phyloP scores from a whole-genome alignment of 2,113 vertebrate genomes.

The Centropus bengalensis region DNA sequence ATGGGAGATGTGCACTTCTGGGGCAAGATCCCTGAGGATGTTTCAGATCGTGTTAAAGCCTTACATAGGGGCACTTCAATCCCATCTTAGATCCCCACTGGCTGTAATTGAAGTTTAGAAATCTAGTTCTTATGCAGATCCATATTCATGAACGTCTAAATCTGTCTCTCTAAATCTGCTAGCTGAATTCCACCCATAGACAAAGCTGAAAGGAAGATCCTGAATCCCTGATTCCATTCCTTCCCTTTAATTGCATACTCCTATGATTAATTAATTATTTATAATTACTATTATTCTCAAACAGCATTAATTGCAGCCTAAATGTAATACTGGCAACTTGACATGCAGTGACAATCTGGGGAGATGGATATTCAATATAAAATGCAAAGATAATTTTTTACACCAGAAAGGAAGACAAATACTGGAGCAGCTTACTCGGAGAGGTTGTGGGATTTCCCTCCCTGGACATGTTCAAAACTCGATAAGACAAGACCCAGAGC shows the following conservation, averaged over 20 bases:
- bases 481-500: neutral
- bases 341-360: neutral
- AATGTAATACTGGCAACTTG: neutral
- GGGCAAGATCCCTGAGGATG: neutral
- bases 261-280: neutral
- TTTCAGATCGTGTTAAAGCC: neutral
- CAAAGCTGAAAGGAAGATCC: neutral
- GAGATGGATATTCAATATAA: neutral
- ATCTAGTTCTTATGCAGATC: neutral
- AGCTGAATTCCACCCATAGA: neutral
- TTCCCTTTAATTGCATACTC: neutral
- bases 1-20: neutral
- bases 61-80: neutral
- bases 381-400: neutral
- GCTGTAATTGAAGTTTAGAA: neutral
- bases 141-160: neutral
- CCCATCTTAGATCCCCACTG: neutral
- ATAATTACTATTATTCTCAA: neutral
- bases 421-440: neutral
- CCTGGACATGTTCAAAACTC: neutral
- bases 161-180: neutral
- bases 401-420: neutral
- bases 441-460: neutral
- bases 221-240: neutral
- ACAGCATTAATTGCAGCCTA: neutral